phyloP scores from a whole-genome alignment of 2,888 invertebrate genomes.

The Metalampra italica region DNA sequence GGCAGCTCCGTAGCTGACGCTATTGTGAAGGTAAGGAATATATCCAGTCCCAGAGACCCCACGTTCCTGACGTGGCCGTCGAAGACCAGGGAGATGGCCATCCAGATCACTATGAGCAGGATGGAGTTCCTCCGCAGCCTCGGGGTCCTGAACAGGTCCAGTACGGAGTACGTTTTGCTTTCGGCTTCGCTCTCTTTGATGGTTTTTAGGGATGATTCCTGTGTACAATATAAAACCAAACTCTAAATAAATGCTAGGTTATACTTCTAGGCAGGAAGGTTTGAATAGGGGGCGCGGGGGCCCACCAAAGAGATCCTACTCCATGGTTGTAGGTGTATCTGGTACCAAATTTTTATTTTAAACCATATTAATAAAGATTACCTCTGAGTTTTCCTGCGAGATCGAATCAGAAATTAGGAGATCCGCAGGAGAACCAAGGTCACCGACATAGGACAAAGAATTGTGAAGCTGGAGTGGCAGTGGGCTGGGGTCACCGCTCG shows the following conservation, averaged over 20 bases:
- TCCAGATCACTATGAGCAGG: slow-evolving; percentile 90
- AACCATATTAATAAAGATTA: too few species aligned
- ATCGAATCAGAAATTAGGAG: too few species aligned
- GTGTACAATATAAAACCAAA: slow-evolving; percentile 15
- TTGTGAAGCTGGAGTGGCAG: too few species aligned
- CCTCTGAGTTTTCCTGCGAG: too few species aligned
- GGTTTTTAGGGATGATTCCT: slow-evolving; percentile 83
- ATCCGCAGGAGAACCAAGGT: too few species aligned
- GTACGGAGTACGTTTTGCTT: slow-evolving; percentile 84
- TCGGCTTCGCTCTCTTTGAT: slow-evolving; percentile 85
- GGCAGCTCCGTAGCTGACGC: slow-evolving; percentile 91
- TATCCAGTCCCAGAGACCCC: slow-evolving; percentile 87
- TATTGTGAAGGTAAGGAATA: slow-evolving; percentile 91
- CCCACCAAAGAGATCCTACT: too few species aligned
- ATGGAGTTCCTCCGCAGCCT: slow-evolving; percentile 86
- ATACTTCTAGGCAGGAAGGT: background rate
- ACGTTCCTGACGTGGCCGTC: slow-evolving; percentile 94
- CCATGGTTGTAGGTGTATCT: too few species aligned
- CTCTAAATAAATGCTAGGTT: background rate
- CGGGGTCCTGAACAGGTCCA: slow-evolving; percentile 89
- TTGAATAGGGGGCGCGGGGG: too few species aligned
- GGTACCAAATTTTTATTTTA: too few species aligned
- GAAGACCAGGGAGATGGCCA: slow-evolving; percentile 92
- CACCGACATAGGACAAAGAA: too few species aligned
- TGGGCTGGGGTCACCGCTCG: too few species aligned